Conservation (phyloP, 2,797 vertebrate genomes). For the Cyprinella venusta region DNA sequence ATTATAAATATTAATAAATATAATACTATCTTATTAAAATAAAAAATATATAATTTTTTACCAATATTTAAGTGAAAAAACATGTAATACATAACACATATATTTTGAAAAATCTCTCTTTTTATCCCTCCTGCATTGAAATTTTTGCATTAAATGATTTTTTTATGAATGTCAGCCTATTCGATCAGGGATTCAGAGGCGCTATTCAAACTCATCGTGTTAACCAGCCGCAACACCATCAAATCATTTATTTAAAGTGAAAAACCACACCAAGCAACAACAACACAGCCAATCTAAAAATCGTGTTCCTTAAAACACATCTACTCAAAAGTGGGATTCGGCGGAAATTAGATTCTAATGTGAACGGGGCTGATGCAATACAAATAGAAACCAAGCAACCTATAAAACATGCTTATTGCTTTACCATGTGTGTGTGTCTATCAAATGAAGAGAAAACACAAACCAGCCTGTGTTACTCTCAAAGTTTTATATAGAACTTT, state of each 20-base stretch:
- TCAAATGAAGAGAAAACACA: neutral
- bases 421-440: neutral
- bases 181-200: neutral
- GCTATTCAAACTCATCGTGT: neutral
- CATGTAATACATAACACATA: too few species aligned
- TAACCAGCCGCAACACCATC: neutral
- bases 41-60: too few species aligned
- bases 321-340: neutral
- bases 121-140: neutral
- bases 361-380: conserved; percentile 11
- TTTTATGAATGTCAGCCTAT: neutral
- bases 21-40: neutral
- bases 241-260: neutral
- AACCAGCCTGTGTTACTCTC: neutral
- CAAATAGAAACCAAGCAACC: neutral
- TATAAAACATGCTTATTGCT: neutral
- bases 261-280: neutral
- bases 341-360: neutral
- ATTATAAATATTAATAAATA: neutral
- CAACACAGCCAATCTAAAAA: neutral
- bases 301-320: neutral
- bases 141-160: neutral
- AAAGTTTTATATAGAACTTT: too few species aligned
- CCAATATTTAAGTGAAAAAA: too few species aligned
- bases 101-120: too few species aligned